Base-by-base conservation (phyloP, 2,797 vertebrate species). In the Halcyon chelicuti region DNA sequence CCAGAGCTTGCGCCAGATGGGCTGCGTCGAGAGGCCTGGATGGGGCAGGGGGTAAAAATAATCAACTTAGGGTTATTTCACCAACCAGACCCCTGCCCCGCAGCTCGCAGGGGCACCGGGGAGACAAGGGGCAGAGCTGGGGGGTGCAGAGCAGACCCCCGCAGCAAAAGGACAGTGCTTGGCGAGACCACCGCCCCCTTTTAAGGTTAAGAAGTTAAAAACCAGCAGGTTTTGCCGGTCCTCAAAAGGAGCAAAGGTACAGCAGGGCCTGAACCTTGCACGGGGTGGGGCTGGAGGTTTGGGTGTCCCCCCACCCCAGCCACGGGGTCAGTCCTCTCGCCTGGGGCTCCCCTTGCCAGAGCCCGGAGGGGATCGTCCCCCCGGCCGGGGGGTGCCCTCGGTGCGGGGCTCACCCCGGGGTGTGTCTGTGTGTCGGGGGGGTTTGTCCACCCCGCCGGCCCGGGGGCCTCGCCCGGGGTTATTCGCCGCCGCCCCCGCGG, bases 11-110 rank as follows among this genome's bases (percentile, higher is more conserved):
- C 97, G 97, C 99, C 99, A 99, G 86, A 98, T 95, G 61, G 97
- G 94, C 81, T 98, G 97, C 9, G 99, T 99, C 3, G 99, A 99
- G 80, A 99, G 97, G 52, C 99, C 99, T 99, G 73, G 44, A 44
- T 9, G 18, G 42, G 42, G 6, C 49, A 42, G 33, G 42, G 18
- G 42, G 14, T 67, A 90, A 71, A 75, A 91, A 57, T 2, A 17
- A 90, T 49, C 65, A 79, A 21, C 19, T 14, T 14, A 8, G 42
- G 62, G 31, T 65, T 65, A 42, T 22, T 44, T 47, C 26, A 66
- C 26, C 21, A 66, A 8, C 63, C 23, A 31, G 21, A 7, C 15
- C 12, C 29, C 42, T 25, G 33, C 35, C 39, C 31, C 0, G 2
- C 82, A 22, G 31, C 47, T 63, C 1, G 2, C 21, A 6, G 17